Conservation (phyloP, 2,888 invertebrate genomes). For the Volucella zonaria region DNA sequence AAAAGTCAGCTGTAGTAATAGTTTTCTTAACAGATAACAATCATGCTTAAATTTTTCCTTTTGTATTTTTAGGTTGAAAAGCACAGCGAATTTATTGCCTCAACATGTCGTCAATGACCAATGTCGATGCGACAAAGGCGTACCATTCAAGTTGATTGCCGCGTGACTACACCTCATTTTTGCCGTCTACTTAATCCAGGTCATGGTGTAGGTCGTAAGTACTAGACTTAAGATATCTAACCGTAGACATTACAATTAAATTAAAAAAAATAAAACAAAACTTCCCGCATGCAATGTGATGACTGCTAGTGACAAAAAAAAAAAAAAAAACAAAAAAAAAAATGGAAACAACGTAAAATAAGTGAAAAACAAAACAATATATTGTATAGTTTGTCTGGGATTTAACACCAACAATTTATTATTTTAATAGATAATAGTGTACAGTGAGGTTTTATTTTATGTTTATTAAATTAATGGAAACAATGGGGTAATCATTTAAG, state of each 20-base stretch:
- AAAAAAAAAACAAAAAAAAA: background rate
- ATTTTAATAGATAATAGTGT: constrained; percentile 10
- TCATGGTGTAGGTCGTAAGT: constrained; percentile 81
- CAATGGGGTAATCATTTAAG: constrained; percentile 47
- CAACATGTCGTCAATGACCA: constrained; percentile 82
- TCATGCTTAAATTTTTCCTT: background rate
- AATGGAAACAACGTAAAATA: background rate
- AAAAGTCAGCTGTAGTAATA: background rate
- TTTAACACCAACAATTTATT: constrained; percentile 46
- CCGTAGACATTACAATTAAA: constrained; percentile 14
- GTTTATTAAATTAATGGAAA: constrained; percentile 23
- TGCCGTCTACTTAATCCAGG: constrained; percentile 82
- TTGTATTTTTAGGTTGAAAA: constrained; percentile 79
- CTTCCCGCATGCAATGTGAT: constrained; percentile 54
- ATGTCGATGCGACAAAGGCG: constrained; percentile 80
- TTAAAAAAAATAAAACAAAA: constrained; percentile 32
- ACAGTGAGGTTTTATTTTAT: constrained; percentile 16
- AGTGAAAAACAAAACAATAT: background rate
- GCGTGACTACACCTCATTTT: constrained; percentile 83
- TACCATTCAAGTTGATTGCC: constrained; percentile 80
- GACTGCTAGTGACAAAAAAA: constrained; percentile 31
- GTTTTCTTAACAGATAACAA: background rate
- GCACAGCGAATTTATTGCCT: constrained; percentile 81
- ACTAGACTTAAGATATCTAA: constrained; percentile 76
- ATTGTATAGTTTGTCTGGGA: constrained; percentile 41